A percentile compares a stretch with the other conserved stretches of the same genome.
These are phyloP conservation scores for Parauchenoglanis punctatus DNA, from an alignment of 2,797 vertebrate species.

Conservation along the genomic window DNA sequence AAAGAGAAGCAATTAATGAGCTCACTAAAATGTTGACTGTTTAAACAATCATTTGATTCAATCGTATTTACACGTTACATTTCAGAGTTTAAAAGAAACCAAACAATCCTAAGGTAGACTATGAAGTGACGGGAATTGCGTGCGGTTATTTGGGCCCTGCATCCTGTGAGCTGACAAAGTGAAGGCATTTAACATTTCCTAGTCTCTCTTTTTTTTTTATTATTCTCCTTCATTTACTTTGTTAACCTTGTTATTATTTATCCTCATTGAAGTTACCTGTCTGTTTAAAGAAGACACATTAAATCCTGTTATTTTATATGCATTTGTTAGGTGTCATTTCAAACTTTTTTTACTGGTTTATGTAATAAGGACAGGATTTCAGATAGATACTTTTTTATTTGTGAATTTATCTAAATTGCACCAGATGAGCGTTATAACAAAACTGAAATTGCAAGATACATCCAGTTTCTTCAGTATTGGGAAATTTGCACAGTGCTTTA, in stretches of 20 bases:
- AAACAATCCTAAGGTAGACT: neutral
- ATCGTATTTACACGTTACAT: neutral
- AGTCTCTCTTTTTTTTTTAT: slow-evolving; percentile 9
- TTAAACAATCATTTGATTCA: neutral
- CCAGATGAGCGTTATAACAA: neutral
- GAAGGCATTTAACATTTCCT: slow-evolving; percentile 27
- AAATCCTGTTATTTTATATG: slow-evolving; percentile 64
- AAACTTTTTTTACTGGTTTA: neutral
- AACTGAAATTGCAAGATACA: neutral
- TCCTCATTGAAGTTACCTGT: neutral
- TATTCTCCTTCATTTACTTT: slow-evolving; percentile 55
- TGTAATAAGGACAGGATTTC: neutral
- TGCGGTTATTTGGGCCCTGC: slow-evolving; percentile 11
- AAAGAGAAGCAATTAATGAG: neutral
- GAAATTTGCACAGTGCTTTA: neutral
- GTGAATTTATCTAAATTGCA: neutral
- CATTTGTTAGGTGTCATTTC: slow-evolving; percentile 60
- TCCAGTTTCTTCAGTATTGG: neutral
- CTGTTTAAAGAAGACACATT: slow-evolving; percentile 52
- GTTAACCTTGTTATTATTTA: slow-evolving; percentile 34
- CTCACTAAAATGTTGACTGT: neutral
- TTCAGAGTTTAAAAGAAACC: neutral
- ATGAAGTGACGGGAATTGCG: neutral
- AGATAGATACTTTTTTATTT: neutral
- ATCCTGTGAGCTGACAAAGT: slow-evolving; percentile 9